Evolutionary conservation across 2,113 vertebrate genomes (phyloP).

Genomic region (Toxotes chatareus): DNA sequence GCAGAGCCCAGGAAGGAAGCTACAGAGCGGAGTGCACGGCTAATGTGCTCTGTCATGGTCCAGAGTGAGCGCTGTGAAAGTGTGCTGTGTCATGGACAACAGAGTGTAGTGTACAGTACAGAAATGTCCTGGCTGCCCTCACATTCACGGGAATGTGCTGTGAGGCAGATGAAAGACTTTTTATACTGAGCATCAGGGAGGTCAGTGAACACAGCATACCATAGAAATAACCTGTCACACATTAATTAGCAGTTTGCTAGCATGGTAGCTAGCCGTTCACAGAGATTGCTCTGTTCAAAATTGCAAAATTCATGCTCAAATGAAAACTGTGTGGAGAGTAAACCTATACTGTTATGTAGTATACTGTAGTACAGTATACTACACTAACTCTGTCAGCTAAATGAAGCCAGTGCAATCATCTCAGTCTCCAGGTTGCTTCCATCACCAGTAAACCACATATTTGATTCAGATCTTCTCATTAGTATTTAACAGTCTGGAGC

Average conservation of each 20-base stretch:
- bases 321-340: too few relatives aligned
- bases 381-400: too few relatives aligned
- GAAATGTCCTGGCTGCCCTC: background rate
- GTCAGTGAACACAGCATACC: background rate
- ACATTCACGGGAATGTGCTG: background rate
- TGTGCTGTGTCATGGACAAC: slow-evolving; percentile 24
- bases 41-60: slow-evolving; percentile 47
- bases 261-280: background rate
- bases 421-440: background rate
- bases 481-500: too few relatives aligned
- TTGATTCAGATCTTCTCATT: too few relatives aligned
- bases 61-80: background rate
- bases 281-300: background rate
- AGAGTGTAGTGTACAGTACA: background rate
- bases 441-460: too few relatives aligned
- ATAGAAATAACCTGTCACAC: background rate
- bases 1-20: slow-evolving; percentile 49
- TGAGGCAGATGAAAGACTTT: background rate
- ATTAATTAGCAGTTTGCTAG: background rate
- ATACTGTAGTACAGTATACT: background rate
- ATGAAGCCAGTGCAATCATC: background rate
- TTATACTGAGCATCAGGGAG: background rate
- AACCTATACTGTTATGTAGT: background rate
- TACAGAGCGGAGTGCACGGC: background rate
- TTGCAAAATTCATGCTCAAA: background rate